These are phyloP conservation scores for Troides aeacus DNA, from an alignment of 2,888 invertebrate species.

Conservation along the genomic window DNA sequence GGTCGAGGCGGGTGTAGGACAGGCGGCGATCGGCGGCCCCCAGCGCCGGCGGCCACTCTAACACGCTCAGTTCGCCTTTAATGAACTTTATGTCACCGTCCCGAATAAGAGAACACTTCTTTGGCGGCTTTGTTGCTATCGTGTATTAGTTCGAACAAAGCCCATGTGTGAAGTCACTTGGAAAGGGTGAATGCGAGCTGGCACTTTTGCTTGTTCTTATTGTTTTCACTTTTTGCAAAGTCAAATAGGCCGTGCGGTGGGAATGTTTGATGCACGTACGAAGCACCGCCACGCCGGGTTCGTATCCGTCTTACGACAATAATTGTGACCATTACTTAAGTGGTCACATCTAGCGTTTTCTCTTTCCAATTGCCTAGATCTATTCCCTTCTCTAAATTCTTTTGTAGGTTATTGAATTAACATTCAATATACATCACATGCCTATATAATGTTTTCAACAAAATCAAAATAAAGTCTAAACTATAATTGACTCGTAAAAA, in stretches of 20 bases:
- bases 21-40: conserved; percentile 52
- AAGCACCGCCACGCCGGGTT: neutral
- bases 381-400: neutral
- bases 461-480: too few species aligned
- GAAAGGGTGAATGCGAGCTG: conserved; percentile 62
- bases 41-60: conserved; percentile 65
- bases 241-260: conserved; percentile 49
- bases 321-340: neutral
- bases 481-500: too few species aligned
- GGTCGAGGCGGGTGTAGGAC: conserved; percentile 33
- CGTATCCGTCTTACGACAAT: neutral
- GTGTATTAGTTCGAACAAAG: conserved; percentile 72
- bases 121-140: conserved; percentile 64
- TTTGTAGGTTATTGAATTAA: too few species aligned
- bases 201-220: conserved; percentile 63
- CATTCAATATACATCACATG: too few species aligned
- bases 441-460: too few species aligned
- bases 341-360: neutral
- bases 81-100: conserved; percentile 78
- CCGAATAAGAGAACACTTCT: conserved; percentile 77
- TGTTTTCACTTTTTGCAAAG: conserved; percentile 63
- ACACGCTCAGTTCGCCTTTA: conserved; percentile 76
- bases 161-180: conserved; percentile 65
- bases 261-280: conserved; percentile 38
- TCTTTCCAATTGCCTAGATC: neutral